Evolutionary conservation across 2,797 vertebrate genomes (phyloP).

Genomic region (Gila robusta): DNA sequence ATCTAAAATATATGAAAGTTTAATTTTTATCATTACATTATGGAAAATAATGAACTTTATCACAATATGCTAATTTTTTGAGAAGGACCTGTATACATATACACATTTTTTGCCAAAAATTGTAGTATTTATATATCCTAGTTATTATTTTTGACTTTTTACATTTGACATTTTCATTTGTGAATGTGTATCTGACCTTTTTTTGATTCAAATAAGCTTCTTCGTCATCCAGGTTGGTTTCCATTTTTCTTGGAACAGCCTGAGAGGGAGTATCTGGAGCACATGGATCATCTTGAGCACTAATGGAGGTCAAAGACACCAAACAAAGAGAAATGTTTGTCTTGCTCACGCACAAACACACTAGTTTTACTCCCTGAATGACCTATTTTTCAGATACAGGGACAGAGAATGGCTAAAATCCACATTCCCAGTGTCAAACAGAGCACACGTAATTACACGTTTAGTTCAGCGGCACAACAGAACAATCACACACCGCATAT

Average conservation of each 20-base stretch:
- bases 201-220: constrained; percentile 84
- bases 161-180: not conserved
- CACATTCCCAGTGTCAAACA: constrained; percentile 43
- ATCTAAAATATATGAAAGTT: no score
- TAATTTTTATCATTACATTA: no score
- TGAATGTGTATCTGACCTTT: constrained; percentile 77
- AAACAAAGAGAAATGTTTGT: constrained; percentile 4
- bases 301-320: constrained; percentile 63
- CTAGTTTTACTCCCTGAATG: constrained; percentile 31
- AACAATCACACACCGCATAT: not conserved
- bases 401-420: constrained; percentile 6
- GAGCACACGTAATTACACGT: constrained; percentile 47
- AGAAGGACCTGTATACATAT: no score
- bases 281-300: constrained; percentile 74
- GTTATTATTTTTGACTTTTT: not conserved
- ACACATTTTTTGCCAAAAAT: not conserved
- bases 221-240: constrained; percentile 75
- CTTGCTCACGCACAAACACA: not conserved
- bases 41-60: no score
- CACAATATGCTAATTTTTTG: no score
- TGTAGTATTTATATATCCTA: not conserved
- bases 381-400: constrained; percentile 16
- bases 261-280: constrained; percentile 66
- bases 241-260: constrained; percentile 75
- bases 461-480: constrained; percentile 1